phyloP scores from a whole-genome alignment of 2,888 invertebrate species.

The Ceratothoa steindachneri region DNA sequence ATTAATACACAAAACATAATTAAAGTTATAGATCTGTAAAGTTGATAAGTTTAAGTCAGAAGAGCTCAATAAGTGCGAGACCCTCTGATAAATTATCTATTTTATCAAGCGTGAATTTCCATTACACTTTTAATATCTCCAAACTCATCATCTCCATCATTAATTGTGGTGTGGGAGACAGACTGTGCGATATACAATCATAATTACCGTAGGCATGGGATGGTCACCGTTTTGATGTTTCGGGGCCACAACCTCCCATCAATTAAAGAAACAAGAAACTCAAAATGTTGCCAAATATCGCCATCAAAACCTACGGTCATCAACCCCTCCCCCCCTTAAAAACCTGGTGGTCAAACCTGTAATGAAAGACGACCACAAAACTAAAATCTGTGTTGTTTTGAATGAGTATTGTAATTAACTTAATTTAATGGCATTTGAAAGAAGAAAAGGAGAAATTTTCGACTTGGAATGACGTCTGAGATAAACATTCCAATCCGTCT shows the following conservation, averaged over 20 bases:
- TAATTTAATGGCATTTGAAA: too few species aligned
- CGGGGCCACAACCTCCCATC: background rate
- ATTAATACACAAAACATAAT: constrained; percentile 6
- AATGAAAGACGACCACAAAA: background rate
- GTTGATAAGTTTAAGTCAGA: background rate
- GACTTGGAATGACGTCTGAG: too few species aligned
- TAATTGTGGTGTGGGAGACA: constrained; percentile 5
- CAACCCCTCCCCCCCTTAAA: too few species aligned
- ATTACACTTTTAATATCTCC: constrained; percentile 9
- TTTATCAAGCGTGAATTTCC: constrained; percentile 13
- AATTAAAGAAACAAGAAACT: background rate
- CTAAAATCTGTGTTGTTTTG: too few species aligned
- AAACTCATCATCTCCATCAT: constrained; percentile 10
- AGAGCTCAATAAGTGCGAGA: background rate
- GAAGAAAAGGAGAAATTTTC: too few species aligned
- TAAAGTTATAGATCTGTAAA: background rate
- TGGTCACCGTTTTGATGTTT: constrained; percentile 13
- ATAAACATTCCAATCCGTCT: too few species aligned
- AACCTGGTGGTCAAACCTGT: background rate
- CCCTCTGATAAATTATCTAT: constrained; percentile 8
- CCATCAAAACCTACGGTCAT: too few species aligned
- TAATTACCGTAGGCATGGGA: background rate
- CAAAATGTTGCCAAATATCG: background rate
- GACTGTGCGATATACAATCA: constrained; percentile 9
- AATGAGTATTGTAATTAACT: too few species aligned